Evolutionary conservation across 2,797 vertebrate species (phyloP).

Genomic region (Macrochelys suwanniensis): DNA sequence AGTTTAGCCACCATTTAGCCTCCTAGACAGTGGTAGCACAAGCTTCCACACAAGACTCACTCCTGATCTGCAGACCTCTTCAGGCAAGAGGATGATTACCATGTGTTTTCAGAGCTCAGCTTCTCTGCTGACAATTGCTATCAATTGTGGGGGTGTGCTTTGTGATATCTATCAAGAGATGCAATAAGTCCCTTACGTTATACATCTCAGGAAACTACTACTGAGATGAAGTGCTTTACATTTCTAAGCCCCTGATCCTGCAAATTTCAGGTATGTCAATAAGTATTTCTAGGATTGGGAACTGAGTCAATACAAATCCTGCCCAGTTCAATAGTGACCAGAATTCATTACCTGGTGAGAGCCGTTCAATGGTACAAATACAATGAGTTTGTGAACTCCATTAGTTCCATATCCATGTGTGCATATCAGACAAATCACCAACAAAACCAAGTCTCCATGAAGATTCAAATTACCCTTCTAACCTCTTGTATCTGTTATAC

Average conservation of each 20-base stretch:
- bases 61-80: not conserved
- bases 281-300: fast-evolving
- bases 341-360: fast-evolving
- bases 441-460: not conserved
- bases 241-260: not conserved
- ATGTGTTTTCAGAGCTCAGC: not conserved
- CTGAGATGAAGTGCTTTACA: not conserved
- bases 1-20: not conserved
- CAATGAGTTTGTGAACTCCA: not conserved
- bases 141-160: fast-evolving
- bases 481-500: not conserved
- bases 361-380: not conserved
- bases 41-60: not conserved
- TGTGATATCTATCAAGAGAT: not conserved
- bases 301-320: fast-evolving
- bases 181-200: not conserved
- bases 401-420: no score
- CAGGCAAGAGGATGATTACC: not conserved
- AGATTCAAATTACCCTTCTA: not conserved
- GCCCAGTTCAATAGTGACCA: fast-evolving
- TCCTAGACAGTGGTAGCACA: not conserved
- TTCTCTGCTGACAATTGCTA: not conserved
- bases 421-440: not conserved
- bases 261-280: not conserved
- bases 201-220: not conserved